phyloP scores from a whole-genome alignment of 2,113 vertebrate species.

The Erinaceus europaeus region DNA sequence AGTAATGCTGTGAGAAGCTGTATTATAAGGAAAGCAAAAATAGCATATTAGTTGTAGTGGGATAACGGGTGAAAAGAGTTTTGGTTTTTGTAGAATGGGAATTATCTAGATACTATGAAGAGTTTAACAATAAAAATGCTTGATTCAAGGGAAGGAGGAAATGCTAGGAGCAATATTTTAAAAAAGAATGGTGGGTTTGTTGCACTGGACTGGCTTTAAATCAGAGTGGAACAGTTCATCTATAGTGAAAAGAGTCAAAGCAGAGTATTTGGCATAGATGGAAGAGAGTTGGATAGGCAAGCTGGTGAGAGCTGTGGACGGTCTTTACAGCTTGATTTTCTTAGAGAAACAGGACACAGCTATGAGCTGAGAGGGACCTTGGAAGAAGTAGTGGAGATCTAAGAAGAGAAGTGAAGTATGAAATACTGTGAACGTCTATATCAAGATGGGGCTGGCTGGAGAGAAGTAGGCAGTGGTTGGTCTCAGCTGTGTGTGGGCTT shows the following conservation, averaged over 20 bases:
- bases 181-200: neutral
- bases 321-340: neutral
- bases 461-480: neutral
- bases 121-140: neutral
- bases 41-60: neutral
- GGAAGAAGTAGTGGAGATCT: neutral
- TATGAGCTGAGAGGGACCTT: slow-evolving; percentile 6
- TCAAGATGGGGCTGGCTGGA: neutral
- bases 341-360: neutral
- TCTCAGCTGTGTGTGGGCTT: neutral
- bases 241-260: neutral
- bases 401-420: neutral
- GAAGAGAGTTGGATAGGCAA: neutral
- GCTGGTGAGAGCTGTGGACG: neutral
- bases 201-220: neutral
- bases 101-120: neutral
- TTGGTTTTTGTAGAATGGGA: neutral
- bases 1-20: neutral
- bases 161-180: neutral
- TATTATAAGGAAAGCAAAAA: neutral
- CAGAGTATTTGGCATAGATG: neutral
- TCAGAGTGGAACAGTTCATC: neutral
- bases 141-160: neutral
- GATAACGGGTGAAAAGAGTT: neutral
- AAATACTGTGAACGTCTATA: neutral